Conservation (phyloP, 92 coral and sea anemone genomes). For the Porites lobata region DNA sequence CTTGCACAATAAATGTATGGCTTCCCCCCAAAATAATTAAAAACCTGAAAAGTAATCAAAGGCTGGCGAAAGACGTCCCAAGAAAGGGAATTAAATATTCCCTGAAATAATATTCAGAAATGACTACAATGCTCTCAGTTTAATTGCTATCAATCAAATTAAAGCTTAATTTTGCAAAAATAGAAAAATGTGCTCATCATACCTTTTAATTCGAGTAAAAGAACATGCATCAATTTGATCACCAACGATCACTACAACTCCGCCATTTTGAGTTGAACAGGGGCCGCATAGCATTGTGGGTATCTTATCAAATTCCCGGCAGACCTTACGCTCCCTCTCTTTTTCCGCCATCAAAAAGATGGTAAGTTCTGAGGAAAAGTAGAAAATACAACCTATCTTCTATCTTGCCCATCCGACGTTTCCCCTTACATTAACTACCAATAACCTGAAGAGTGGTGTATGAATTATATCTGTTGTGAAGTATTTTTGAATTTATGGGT, state of each 20-base stretch:
- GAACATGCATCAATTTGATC: too few relatives aligned
- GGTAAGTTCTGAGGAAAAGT: constrained; percentile 60
- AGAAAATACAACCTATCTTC: constrained; percentile 32
- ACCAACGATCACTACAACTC: background rate
- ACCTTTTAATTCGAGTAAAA: too few relatives aligned
- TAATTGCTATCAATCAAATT: too few relatives aligned
- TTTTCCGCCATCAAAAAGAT: constrained; percentile 89
- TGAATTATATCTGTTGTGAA: background rate
- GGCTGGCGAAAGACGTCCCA: too few relatives aligned
- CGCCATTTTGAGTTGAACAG: constrained; percentile 61
- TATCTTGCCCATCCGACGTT: constrained; percentile 69
- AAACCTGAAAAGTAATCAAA: too few relatives aligned
- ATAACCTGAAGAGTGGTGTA: constrained; percentile 30
- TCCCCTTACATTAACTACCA: background rate
- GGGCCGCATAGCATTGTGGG: constrained; percentile 73
- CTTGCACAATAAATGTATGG: too few relatives aligned
- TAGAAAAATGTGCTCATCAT: background rate
- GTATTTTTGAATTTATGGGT: background rate
- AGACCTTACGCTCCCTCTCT: constrained; percentile 76
- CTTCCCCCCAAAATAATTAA: too few relatives aligned
- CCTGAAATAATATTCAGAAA: too few relatives aligned
- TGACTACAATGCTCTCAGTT: too few relatives aligned
- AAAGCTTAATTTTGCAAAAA: background rate
- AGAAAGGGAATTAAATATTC: too few relatives aligned
- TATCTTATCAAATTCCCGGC: constrained; percentile 56